These are phyloP conservation scores for Ephestia elutella DNA, from an alignment of 1,140 invertebrate species.

Conservation along the genomic window DNA sequence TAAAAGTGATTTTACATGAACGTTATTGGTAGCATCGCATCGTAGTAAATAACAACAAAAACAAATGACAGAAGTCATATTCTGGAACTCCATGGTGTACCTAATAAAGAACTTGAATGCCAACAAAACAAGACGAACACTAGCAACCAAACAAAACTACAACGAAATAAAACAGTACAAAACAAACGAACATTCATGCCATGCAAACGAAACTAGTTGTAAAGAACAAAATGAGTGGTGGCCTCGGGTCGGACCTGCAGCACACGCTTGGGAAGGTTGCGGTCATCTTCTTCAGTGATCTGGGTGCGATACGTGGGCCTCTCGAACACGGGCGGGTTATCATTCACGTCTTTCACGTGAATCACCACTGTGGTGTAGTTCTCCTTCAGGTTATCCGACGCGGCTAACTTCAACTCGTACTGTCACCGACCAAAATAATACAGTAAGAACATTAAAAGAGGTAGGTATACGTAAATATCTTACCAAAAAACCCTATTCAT, in stretches of 20 bases:
- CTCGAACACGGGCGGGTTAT: constrained; percentile 87
- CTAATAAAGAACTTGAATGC: constrained; percentile 26
- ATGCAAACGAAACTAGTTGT: constrained; percentile 46
- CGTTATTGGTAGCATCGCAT: too few species aligned
- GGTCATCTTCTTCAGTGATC: constrained; percentile 96
- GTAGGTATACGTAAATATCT: constrained; percentile 18
- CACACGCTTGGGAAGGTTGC: constrained; percentile 94
- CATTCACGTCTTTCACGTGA: constrained; percentile 96
- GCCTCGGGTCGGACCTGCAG: constrained; percentile 82
- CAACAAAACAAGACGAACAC: constrained; percentile 34
- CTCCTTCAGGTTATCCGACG: constrained; percentile 96
- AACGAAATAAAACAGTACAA: constrained; percentile 40
- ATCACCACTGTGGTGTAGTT: constrained; percentile 97
- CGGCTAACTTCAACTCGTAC: constrained; percentile 94
- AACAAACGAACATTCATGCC: constrained; percentile 53
- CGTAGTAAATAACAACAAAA: constrained; percentile 9
- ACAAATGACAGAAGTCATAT: constrained; percentile 6
- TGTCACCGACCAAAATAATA: constrained; percentile 55
- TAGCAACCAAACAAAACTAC: constrained; percentile 48
- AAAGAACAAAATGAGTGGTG: neutral
- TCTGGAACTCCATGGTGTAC: constrained; percentile 13
- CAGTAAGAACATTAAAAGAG: constrained; percentile 1
- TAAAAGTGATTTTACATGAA: too few species aligned
- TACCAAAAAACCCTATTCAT: neutral
- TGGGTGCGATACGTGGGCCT: constrained; percentile 94